phyloP scores from a whole-genome alignment of 2,888 invertebrate species.

The Epirrhoe tristata region DNA sequence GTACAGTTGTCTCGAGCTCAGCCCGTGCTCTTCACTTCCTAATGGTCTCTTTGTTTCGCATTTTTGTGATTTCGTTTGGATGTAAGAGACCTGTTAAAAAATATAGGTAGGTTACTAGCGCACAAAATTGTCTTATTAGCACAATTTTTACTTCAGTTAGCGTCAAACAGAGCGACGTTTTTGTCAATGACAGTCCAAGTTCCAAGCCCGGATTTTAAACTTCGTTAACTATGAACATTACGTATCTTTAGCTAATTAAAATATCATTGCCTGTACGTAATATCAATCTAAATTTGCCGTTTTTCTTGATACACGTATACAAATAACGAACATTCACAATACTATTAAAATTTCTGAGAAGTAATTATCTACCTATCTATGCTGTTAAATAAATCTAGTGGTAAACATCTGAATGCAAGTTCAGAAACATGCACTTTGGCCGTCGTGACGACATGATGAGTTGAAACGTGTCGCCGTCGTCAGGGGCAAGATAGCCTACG shows the following conservation, averaged over 20 bases:
- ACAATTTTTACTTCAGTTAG: too few species aligned
- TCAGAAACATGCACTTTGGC: background rate
- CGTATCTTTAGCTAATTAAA: too few species aligned
- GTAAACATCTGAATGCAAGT: background rate
- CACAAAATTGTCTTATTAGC: too few species aligned
- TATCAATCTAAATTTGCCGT: too few species aligned
- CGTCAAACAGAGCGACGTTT: too few species aligned
- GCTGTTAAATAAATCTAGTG: background rate
- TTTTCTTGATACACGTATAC: too few species aligned
- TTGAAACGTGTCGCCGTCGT: background rate
- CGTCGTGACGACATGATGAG: background rate
- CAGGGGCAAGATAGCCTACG: background rate
- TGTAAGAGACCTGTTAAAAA: background rate
- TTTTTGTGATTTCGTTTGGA: conserved; percentile 16
- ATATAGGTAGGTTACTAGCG: too few species aligned
- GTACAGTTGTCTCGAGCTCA: conserved; percentile 28
- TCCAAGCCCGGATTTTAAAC: too few species aligned
- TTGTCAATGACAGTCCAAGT: too few species aligned
- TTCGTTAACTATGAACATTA: too few species aligned
- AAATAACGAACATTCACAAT: background rate
- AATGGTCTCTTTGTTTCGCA: conserved; percentile 22
- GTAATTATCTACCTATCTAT: background rate
- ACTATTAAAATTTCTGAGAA: background rate
- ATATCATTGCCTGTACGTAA: too few species aligned
- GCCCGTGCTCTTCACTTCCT: conserved; percentile 22